Base-by-base conservation (phyloP, 1,140 invertebrate species). In the Drosophila sp. region DNA sequence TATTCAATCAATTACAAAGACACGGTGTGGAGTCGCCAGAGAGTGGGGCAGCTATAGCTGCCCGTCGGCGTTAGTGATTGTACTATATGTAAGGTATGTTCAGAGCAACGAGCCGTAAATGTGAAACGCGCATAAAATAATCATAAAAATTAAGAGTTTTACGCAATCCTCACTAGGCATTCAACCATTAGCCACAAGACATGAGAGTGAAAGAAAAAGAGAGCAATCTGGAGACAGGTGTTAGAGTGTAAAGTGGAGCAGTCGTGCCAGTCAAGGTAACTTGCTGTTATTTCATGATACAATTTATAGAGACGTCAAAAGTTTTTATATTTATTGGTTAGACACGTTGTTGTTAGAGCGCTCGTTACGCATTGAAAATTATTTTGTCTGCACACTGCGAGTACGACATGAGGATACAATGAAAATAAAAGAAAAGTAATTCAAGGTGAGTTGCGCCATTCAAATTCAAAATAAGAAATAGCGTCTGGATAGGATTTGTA, bases 161-260 rank as follows among this genome's bases (percentile, higher is more conserved):
- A 66, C 78, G 82, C 78, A 86, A 86, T 67, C 41, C 53, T 34
- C 59, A 48, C 65, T 45, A 77, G 40, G 51, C 65, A 64, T 61
- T 66, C 38, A 76, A 41, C 59, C 51, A 67, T 57, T 61, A 51
- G 54, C 29, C 38, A 34, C 38, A 40, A 14, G 18, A 34, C 41
- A 58, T 72, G 58, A 66, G 74, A 74, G 78, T 21, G 21, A 21
- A 71, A 65, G n/a, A n/a, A 72, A 62, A 66, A 51, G 57, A 82
- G 56, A 76, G 41, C 45, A 62, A 51, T 50, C 45, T 69, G 45
- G 64, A 36, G 73, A 45, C 64, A 81, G 62, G 69, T 84, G 65
- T 84, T 56, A 80, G 57, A 72, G 66, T 78, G 78, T 87, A 82
- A 87, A 86, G 75, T 87, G 61, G 83, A 87, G 78, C 83, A 87